phyloP scores from a whole-genome alignment of 2,888 invertebrate species.

The Pecten maximus region DNA sequence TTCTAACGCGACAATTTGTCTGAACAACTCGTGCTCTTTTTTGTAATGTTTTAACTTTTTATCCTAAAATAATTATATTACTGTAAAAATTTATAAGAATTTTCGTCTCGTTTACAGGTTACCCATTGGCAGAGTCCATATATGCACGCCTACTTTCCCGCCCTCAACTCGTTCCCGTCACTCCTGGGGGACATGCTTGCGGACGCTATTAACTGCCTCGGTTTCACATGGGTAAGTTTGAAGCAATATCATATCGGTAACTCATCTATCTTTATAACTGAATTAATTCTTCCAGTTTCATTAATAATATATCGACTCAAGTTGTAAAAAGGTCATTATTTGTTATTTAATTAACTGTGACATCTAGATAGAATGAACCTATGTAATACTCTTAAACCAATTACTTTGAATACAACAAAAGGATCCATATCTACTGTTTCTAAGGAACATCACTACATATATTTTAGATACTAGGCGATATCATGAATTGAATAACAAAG shows the following conservation, averaged over 20 bases:
- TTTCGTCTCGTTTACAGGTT: slow-evolving; percentile 83
- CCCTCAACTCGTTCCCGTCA: slow-evolving; percentile 95
- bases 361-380: neutral
- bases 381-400: too few species aligned
- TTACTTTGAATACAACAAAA: too few species aligned
- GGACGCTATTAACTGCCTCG: slow-evolving; percentile 95
- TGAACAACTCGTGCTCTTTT: too few species aligned
- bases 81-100: neutral
- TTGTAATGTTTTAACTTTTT: too few species aligned
- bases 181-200: slow-evolving; percentile 97
- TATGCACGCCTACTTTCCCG: slow-evolving; percentile 99
- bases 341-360: neutral
- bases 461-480: too few species aligned
- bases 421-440: too few species aligned
- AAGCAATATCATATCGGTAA: neutral
- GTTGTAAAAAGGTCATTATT: neutral
- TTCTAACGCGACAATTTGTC: too few species aligned
- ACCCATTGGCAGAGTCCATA: slow-evolving; percentile 98
- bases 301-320: too few species aligned
- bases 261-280: neutral
- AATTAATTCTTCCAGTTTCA: neutral
- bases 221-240: slow-evolving; percentile 96
- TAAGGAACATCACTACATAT: too few species aligned
- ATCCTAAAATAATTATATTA: neutral
- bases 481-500: too few species aligned